phyloP scores from a whole-genome alignment of 2,113 vertebrate species.

The Phodopus roborovskii region DNA sequence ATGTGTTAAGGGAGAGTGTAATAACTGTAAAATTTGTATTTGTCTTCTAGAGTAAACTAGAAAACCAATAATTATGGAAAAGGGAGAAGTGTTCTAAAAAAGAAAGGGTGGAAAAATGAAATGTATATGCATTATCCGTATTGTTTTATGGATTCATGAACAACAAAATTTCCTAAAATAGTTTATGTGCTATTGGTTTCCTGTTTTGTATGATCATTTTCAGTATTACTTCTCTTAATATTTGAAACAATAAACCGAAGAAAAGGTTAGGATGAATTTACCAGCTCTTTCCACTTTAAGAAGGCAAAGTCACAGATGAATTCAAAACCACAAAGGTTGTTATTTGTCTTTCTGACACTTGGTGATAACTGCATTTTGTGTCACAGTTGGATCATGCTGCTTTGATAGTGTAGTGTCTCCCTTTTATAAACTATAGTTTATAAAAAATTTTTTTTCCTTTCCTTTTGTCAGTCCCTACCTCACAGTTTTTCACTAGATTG shows the following conservation, averaged over 20 bases:
- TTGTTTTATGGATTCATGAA: background rate
- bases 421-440: background rate
- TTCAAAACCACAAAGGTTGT: background rate
- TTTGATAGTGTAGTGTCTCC: slow-evolving; percentile 24
- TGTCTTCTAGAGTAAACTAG: background rate
- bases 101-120: background rate
- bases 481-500: slow-evolving; percentile 21
- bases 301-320: background rate
- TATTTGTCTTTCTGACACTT: slow-evolving; percentile 17
- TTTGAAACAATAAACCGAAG: slow-evolving; percentile 23
- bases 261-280: background rate
- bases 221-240: background rate
- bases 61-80: background rate
- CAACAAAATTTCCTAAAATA: background rate
- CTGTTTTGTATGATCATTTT: slow-evolving; percentile 25
- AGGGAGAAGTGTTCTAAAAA: background rate
- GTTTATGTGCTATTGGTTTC: background rate
- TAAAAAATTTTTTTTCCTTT: background rate
- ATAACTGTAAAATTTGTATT: background rate
- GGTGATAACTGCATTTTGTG: background rate
- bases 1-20: background rate
- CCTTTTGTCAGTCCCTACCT: background rate
- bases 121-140: background rate
- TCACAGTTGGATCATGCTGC: background rate
- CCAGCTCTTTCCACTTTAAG: background rate